Conservation (phyloP, 2,113 vertebrate species). For the Saguinus midas region DNA sequence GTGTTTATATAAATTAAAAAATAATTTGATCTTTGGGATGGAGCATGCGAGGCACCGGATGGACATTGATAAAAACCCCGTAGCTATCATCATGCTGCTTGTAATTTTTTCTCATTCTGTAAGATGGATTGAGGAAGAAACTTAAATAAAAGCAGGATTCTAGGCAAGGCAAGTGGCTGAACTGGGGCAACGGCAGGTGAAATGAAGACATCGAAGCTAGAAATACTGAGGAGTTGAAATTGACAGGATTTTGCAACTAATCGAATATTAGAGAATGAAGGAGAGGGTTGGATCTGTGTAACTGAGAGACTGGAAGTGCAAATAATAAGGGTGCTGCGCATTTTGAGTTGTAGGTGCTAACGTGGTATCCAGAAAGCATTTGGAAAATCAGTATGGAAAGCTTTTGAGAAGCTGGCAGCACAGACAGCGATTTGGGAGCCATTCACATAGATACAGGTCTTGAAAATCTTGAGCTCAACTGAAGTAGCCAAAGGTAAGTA, state of each 20-base stretch:
- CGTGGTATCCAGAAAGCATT: neutral
- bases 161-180: neutral
- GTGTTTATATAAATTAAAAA: neutral
- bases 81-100: neutral
- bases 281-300: neutral
- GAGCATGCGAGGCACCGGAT: neutral
- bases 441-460: neutral
- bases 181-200: neutral
- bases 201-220: neutral
- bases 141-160: neutral
- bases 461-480: neutral
- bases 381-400: conserved; percentile 22
- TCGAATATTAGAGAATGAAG: neutral
- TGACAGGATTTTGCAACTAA: neutral
- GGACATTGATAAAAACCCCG: neutral
- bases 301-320: neutral
- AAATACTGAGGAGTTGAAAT: neutral
- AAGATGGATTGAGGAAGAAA: neutral
- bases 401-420: neutral
- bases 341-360: conserved; percentile 51
- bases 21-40: neutral
- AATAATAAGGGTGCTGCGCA: neutral
- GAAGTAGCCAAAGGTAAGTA: neutral
- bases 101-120: neutral
- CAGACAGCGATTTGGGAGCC: neutral